phyloP scores from a whole-genome alignment of 2,888 invertebrate genomes.

The Leptura quadrifasciata region DNA sequence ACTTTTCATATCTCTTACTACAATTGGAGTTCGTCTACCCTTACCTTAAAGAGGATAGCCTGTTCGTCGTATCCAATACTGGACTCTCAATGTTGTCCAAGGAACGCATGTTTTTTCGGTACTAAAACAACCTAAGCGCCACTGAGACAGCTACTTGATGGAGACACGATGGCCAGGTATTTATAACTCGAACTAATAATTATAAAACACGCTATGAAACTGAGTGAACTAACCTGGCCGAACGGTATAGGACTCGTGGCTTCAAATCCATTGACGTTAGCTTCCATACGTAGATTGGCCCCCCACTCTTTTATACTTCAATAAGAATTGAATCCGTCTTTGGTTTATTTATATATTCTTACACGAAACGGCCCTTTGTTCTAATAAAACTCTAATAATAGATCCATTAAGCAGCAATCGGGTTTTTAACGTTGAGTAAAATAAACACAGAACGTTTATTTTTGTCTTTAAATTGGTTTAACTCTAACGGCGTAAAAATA shows the following conservation, averaged over 20 bases:
- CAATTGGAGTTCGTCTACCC: slow-evolving; percentile 25
- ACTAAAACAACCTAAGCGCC: slow-evolving; percentile 22
- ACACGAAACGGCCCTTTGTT: slow-evolving; percentile 32
- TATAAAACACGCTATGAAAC: slow-evolving; percentile 32
- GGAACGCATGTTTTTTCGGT: slow-evolving; percentile 47
- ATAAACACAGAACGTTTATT: slow-evolving; percentile 8
- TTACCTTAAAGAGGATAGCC: slow-evolving; percentile 66
- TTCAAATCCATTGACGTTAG: slow-evolving; percentile 58
- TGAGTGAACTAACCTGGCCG: slow-evolving; percentile 56
- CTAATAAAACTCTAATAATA: slow-evolving; percentile 9
- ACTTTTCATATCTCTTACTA: background rate
- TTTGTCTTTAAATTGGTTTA: background rate
- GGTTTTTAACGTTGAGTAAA: slow-evolving; percentile 1
- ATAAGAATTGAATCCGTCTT: slow-evolving; percentile 35
- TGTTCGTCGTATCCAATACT: slow-evolving; percentile 60
- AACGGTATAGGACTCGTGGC: slow-evolving; percentile 51
- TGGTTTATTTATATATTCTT: slow-evolving; percentile 27
- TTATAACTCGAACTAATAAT: slow-evolving; percentile 23
- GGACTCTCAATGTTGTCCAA: slow-evolving; percentile 60
- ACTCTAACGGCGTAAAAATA: background rate
- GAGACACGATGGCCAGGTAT: slow-evolving; percentile 17
- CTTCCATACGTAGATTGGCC: slow-evolving; percentile 50
- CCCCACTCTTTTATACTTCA: slow-evolving; percentile 36
- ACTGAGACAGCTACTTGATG: slow-evolving; percentile 8
- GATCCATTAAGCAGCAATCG: slow-evolving; percentile 6